phyloP scores from a whole-genome alignment of 2,797 vertebrate species.

The Coracias cyanogaster region DNA sequence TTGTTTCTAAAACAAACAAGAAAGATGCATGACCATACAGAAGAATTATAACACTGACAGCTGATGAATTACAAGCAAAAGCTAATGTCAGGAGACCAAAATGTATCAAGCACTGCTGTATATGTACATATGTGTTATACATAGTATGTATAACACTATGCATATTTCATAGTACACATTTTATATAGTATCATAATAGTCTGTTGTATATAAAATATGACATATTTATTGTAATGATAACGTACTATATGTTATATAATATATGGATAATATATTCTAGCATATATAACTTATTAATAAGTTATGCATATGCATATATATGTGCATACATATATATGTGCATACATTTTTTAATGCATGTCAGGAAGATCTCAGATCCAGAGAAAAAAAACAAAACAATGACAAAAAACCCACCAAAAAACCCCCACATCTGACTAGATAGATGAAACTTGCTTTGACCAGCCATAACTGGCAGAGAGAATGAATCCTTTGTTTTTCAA shows the following conservation, averaged over 20 bases:
- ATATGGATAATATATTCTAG: not conserved
- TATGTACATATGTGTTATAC: not conserved
- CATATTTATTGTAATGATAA: not conserved
- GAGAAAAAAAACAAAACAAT: not conserved
- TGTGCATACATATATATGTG: not conserved
- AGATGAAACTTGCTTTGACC: not conserved
- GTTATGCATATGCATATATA: not conserved
- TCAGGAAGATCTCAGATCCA: not conserved
- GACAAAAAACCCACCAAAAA: no score
- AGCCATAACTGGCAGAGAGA: not conserved
- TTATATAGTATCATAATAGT: not conserved
- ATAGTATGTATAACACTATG: not conserved
- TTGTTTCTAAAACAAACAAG: not conserved
- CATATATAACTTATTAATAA: not conserved
- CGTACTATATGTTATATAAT: no score
- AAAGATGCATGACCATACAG: not conserved
- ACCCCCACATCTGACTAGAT: not conserved
- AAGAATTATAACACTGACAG: not conserved
- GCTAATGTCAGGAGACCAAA: not conserved
- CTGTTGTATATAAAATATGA: not conserved
- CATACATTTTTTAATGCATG: not conserved
- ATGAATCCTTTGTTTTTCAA: not conserved
- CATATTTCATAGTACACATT: not conserved
- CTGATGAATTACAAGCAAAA: not conserved
- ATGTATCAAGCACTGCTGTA: not conserved